Conservation (phyloP, 2,113 vertebrate species). For the Herpailurus yagouaroundi region DNA sequence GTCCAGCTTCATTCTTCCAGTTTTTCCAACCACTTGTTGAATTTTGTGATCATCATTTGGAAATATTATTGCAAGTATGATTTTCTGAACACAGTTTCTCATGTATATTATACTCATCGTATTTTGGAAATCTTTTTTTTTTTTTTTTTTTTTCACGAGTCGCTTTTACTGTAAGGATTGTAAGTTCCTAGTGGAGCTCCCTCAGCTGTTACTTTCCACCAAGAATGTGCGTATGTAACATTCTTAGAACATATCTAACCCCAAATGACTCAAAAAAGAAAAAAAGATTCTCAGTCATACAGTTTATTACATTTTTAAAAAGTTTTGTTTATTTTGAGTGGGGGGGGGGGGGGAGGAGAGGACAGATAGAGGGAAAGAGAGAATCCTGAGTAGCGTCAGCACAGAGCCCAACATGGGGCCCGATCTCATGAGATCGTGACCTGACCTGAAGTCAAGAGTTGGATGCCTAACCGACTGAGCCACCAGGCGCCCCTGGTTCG, state of each 20-base stretch:
- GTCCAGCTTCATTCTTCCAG: not conserved
- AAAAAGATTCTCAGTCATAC: not conserved
- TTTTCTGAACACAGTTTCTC: not conserved
- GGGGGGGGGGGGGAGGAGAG: no score
- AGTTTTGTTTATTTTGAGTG: no score
- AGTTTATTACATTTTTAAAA: not conserved
- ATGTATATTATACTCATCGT: not conserved
- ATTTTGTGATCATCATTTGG: not conserved
- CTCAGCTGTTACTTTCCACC: not conserved
- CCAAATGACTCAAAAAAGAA: not conserved
- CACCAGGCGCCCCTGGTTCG: not conserved
- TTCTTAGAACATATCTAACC: not conserved
- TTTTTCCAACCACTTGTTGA: not conserved
- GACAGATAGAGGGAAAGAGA: no score
- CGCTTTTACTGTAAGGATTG: not conserved
- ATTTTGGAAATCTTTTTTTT: not conserved
- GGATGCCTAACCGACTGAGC: no score
- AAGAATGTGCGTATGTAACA: not conserved
- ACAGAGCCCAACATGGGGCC: no score
- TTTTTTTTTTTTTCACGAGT: not conserved
- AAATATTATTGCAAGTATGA: not conserved
- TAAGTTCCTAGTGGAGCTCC: not conserved
- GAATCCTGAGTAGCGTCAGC: no score
- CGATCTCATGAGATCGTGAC: no score
- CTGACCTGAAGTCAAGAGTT: no score